phyloP scores from a whole-genome alignment of 2,888 invertebrate genomes.

The Ophion ellenae region DNA sequence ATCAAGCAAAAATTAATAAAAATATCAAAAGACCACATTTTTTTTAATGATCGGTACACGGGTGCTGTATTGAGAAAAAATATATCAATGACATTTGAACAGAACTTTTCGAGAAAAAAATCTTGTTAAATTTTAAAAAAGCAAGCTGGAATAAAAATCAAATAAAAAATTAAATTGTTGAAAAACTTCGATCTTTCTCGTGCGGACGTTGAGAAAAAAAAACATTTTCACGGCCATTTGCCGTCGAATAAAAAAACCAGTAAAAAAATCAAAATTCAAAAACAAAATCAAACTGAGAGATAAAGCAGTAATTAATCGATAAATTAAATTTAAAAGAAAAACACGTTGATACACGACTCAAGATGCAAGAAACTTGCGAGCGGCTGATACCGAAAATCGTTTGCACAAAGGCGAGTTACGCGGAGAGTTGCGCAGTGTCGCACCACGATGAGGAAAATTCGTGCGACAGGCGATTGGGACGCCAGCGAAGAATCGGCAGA shows the following conservation, averaged over 20 bases:
- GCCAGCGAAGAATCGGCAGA: constrained; percentile 65
- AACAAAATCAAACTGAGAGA: background rate
- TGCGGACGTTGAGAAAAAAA: background rate
- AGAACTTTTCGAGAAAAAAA: too few species aligned
- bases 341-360: background rate
- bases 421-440: constrained; percentile 66
- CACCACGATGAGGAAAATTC: constrained; percentile 63
- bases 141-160: background rate
- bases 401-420: constrained; percentile 77
- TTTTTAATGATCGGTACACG: too few species aligned
- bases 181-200: background rate
- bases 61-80: too few species aligned
- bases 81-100: too few species aligned
- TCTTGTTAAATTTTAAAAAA: background rate
- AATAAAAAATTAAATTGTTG: background rate
- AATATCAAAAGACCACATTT: too few species aligned
- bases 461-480: constrained; percentile 67
- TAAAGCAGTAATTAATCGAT: background rate
- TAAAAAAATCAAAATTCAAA: background rate
- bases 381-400: constrained; percentile 80
- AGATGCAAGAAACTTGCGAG: constrained; percentile 77
- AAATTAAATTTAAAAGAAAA: background rate
- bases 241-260: background rate
- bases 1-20: too few species aligned
- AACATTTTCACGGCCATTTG: background rate